Percentiles rank a stretch among this genome's conserved stretches.
These are phyloP conservation scores for Drosophila malerkotliana DNA, from an alignment of 1,140 invertebrate genomes.

Conservation along the genomic window DNA sequence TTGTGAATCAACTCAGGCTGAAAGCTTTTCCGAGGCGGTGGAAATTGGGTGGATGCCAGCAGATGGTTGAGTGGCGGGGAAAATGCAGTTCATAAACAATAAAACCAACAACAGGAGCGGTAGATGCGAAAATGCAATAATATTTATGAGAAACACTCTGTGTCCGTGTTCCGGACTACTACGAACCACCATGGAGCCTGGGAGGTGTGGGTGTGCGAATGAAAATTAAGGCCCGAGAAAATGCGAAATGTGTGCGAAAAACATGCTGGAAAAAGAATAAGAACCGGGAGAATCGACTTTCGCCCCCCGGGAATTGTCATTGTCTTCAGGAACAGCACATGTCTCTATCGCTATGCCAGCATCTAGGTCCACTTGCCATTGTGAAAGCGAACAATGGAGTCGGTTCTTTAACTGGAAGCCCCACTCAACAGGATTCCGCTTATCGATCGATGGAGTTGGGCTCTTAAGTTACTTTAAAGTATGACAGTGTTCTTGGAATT, in stretches of 20 bases:
- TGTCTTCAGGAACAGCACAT: conserved; percentile 46
- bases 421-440: conserved; percentile 13
- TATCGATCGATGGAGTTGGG: conserved; percentile 20
- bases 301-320: conserved; percentile 43
- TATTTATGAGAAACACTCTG: conserved; percentile 56
- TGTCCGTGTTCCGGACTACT: conserved; percentile 11
- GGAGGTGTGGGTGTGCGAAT: conserved; percentile 5
- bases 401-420: conserved; percentile 10
- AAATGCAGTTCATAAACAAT: conserved; percentile 60
- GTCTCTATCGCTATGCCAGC: conserved; percentile 14
- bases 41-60: conserved; percentile 28
- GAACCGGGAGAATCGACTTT: background rate
- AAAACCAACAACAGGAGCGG: conserved; percentile 33
- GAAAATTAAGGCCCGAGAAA: conserved; percentile 49
- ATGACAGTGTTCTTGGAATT: background rate
- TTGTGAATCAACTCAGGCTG: conserved; percentile 39
- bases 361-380: conserved; percentile 16
- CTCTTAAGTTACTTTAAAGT: conserved; percentile 1
- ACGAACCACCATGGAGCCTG: background rate
- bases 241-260: conserved; percentile 46
- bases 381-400: conserved; percentile 31
- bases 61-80: conserved; percentile 41
- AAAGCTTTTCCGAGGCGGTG: conserved; percentile 40
- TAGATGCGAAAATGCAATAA: conserved; percentile 61
- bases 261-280: conserved; percentile 6